Percentiles rank a stretch among this genome's conserved stretches.
phyloP scores from a whole-genome alignment of 1,140 invertebrate genomes.

The Brachionus manjavacas region DNA sequence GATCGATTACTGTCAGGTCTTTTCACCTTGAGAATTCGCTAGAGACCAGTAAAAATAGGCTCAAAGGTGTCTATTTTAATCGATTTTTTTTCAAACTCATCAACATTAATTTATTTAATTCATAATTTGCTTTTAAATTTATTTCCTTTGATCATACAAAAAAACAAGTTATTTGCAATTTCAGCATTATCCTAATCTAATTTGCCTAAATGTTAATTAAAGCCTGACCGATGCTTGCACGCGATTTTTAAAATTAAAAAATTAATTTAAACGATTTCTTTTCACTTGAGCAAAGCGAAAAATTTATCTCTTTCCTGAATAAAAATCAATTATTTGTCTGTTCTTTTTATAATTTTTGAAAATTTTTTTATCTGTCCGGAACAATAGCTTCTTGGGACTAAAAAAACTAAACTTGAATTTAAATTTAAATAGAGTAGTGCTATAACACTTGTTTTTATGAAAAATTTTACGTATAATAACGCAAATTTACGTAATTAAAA shows the following conservation, averaged over 20 bases:
- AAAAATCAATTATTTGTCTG: too few relatives aligned
- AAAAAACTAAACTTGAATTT: too few relatives aligned
- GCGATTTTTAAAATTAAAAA: not conserved
- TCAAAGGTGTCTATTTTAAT: not conserved
- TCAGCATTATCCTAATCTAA: not conserved
- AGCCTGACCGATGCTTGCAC: not conserved
- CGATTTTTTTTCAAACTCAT: not conserved
- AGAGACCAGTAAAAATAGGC: not conserved
- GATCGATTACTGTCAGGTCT: not conserved
- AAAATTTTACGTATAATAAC: too few relatives aligned
- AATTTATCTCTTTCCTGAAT: not conserved
- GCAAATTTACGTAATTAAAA: too few relatives aligned
- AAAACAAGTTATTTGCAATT: not conserved
- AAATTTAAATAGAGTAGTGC: too few relatives aligned
- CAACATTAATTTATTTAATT: not conserved
- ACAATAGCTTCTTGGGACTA: too few relatives aligned
- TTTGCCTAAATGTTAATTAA: not conserved
- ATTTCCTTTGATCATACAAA: not conserved
- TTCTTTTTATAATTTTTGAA: too few relatives aligned
- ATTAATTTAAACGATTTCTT: too few relatives aligned
- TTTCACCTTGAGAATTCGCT: not conserved
- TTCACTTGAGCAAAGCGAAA: not conserved
- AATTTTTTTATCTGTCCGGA: too few relatives aligned
- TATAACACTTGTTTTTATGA: too few relatives aligned
- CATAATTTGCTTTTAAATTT: not conserved